Evolutionary conservation across 2,797 vertebrate species (phyloP).

Genomic region (Distichodus sexfasciatus): DNA sequence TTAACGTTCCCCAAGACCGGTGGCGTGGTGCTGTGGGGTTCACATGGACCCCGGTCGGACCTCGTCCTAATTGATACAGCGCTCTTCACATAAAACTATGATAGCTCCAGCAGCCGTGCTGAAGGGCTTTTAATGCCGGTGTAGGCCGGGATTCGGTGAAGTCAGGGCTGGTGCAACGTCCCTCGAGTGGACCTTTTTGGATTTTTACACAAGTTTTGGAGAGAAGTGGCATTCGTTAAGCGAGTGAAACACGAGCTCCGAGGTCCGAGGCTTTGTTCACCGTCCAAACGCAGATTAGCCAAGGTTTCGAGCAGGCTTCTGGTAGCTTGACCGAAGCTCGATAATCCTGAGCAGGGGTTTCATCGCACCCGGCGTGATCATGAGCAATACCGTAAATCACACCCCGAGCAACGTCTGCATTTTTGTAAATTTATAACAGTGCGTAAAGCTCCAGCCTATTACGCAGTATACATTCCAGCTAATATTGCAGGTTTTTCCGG

Average conservation of each 20-base stretch:
- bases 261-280: constrained; percentile 44
- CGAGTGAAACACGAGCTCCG: constrained; percentile 45
- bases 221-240: constrained; percentile 51
- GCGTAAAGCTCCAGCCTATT: no score
- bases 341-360: constrained; percentile 43
- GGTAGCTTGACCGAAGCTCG: constrained; percentile 33
- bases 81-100: constrained; percentile 62
- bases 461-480: no score
- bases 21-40: no score
- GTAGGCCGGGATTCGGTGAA: constrained; percentile 12
- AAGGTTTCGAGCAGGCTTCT: constrained; percentile 40
- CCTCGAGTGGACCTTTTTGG: constrained; percentile 53
- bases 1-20: no score
- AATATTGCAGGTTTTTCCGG: no score
- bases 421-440: no score
- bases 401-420: no score
- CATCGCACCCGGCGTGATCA: no score
- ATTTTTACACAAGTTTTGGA: constrained; percentile 29
- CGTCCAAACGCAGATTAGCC: constrained; percentile 55
- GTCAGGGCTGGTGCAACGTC: constrained; percentile 41
- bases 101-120: constrained; percentile 30
- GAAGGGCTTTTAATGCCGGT: background rate
- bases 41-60: constrained; percentile 44
- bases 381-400: no score
- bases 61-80: constrained; percentile 56